Conservation (phyloP, 2,113 vertebrate species). For the Nanorana parkeri region DNA sequence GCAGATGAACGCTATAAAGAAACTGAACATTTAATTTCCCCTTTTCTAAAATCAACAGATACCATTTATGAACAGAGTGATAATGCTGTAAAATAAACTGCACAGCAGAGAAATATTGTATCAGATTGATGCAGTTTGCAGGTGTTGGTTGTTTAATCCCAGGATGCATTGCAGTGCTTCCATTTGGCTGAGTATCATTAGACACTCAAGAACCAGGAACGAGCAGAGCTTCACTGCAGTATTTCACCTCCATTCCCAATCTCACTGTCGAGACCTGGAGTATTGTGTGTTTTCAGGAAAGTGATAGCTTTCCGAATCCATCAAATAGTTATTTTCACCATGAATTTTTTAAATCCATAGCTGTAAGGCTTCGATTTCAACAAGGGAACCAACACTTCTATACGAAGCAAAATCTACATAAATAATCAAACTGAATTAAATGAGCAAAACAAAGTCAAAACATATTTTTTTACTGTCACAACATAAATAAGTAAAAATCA, state of each 20-base stretch:
- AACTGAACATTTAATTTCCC: conserved; percentile 40
- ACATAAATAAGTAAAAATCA: background rate
- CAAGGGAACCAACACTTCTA: background rate
- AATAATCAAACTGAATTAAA: background rate
- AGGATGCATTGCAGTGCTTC: conserved; percentile 42
- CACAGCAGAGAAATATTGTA: conserved; percentile 34
- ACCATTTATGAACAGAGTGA: conserved; percentile 42
- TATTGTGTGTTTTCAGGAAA: background rate
- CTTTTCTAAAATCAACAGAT: conserved; percentile 45
- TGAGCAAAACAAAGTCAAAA: background rate
- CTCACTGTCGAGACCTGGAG: background rate
- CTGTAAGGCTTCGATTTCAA: background rate
- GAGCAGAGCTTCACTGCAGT: conserved; percentile 23
- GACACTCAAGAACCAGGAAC: conserved; percentile 26
- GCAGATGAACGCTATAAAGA: conserved; percentile 8
- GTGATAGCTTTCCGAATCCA: conserved; percentile 10
- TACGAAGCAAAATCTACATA: background rate
- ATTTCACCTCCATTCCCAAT: conserved; percentile 20
- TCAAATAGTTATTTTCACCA: background rate
- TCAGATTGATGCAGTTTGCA: conserved; percentile 48
- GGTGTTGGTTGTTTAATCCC: conserved; percentile 51
- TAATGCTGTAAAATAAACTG: conserved; percentile 30
- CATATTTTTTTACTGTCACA: background rate
- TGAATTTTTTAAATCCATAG: background rate
- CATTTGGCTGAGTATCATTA: conserved; percentile 50